Evolutionary conservation across 2,888 invertebrate genomes (phyloP).

Genomic region (Hymenopus coronatus): DNA sequence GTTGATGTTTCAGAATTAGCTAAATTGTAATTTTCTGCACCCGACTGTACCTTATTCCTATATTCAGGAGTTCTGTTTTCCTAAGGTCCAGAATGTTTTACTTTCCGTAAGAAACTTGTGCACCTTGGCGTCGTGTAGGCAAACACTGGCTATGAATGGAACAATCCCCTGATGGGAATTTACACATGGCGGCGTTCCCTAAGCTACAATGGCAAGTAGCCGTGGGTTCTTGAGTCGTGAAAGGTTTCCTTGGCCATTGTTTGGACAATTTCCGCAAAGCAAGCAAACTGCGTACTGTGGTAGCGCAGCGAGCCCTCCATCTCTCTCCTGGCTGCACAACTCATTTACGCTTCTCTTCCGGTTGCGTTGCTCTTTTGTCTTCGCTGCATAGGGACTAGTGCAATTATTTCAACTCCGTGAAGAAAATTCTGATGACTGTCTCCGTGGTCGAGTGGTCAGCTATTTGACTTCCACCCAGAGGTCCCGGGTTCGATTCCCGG

Average conservation of each 20-base stretch:
- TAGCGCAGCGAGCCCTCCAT: background rate
- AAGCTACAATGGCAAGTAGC: background rate
- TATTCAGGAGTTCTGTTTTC: background rate
- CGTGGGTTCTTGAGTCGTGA: background rate
- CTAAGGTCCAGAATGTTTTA: background rate
- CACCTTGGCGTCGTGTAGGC: background rate
- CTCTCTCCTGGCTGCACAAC: no score
- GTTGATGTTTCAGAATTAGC: no score
- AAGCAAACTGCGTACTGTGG: background rate
- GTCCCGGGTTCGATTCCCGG: no score
- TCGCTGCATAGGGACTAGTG: no score
- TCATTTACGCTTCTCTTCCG: background rate
- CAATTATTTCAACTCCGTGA: no score
- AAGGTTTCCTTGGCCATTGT: background rate
- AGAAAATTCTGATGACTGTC: no score
- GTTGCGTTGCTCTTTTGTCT: background rate
- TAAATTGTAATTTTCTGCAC: no score
- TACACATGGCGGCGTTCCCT: background rate
- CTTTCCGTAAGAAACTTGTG: background rate
- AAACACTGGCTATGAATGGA: background rate
- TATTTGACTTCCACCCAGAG: no score
- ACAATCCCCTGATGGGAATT: background rate
- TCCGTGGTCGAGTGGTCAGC: no score
- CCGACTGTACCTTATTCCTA: background rate
- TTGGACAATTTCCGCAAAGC: background rate